phyloP scores from a whole-genome alignment of 2,888 invertebrate genomes.

The Schrankia costaestrigalis region DNA sequence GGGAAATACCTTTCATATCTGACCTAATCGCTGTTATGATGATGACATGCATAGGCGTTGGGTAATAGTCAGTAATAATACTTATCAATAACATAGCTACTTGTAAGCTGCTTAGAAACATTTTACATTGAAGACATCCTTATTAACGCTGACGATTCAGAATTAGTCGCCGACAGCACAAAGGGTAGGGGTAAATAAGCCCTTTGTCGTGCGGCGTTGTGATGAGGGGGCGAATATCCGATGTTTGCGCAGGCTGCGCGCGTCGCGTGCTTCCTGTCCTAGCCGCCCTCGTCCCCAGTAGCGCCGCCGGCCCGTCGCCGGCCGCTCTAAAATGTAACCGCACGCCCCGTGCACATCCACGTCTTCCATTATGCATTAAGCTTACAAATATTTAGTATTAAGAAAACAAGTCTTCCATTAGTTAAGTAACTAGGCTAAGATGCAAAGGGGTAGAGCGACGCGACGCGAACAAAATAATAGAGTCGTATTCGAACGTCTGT shows the following conservation, averaged over 20 bases:
- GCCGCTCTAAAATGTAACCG: slow-evolving; percentile 68
- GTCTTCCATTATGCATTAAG: slow-evolving; percentile 69
- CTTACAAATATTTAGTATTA: slow-evolving; percentile 44
- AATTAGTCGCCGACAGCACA: slow-evolving; percentile 20
- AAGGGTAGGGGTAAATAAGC: slow-evolving; percentile 34
- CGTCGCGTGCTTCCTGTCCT: slow-evolving; percentile 53
- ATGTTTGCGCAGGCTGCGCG: slow-evolving; percentile 72
- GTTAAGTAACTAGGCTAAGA: slow-evolving; percentile 63
- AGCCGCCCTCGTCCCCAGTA: slow-evolving; percentile 65
- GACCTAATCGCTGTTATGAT: no score
- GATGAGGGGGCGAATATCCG: slow-evolving; percentile 49
- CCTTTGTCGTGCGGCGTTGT: slow-evolving; percentile 44
- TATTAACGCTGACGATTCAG: slow-evolving; percentile 14
- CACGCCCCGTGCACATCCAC: slow-evolving; percentile 46
- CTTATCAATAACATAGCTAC: no score
- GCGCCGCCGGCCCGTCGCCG: slow-evolving; percentile 74
- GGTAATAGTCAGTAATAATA: no score
- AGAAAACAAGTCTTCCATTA: slow-evolving; percentile 80
- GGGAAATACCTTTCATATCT: no score
- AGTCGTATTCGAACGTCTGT: slow-evolving; percentile 85
- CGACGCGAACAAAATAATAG: slow-evolving; percentile 79
- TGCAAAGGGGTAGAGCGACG: slow-evolving; percentile 73
- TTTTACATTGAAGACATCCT: slow-evolving; percentile 1
- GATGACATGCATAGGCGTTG: no score
- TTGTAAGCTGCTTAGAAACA: not conserved